Evolutionary conservation across 2,113 vertebrate genomes (phyloP).

Genomic region (Actinemys pallida): DNA sequence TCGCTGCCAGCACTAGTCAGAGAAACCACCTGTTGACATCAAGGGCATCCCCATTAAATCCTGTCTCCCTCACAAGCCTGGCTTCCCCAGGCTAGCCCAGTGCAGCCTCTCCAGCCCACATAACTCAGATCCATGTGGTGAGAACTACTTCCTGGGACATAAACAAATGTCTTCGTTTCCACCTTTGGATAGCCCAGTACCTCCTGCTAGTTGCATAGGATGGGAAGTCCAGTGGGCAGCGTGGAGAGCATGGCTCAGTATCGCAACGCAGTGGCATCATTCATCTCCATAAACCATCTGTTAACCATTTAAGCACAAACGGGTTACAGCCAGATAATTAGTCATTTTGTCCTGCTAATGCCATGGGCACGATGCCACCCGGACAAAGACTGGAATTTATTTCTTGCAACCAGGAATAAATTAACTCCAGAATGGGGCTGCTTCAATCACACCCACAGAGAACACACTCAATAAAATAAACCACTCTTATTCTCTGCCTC

Average conservation of each 20-base stretch:
- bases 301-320: slow-evolving; percentile 14
- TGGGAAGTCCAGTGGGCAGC: background rate
- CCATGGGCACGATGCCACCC: slow-evolving; percentile 15
- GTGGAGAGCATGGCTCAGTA: background rate
- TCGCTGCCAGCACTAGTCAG: background rate
- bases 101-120: rapidly evolving
- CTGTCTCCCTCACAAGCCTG: background rate
- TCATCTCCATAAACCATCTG: slow-evolving; percentile 30
- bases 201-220: slow-evolving; percentile 37
- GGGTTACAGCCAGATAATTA: slow-evolving; percentile 8
- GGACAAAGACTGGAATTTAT: background rate
- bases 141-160: background rate
- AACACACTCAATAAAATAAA: background rate
- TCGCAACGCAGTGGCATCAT: slow-evolving; percentile 42
- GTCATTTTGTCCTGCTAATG: slow-evolving; percentile 61
- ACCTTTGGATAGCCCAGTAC: background rate
- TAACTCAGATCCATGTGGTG: background rate
- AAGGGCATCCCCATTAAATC: rapidly evolving
- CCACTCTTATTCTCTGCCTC: background rate
- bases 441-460: background rate
- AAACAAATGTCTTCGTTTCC: background rate
- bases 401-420: slow-evolving; percentile 13
- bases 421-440: background rate
- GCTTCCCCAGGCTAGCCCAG: background rate
- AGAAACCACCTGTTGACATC: rapidly evolving